Evolutionary conservation across 1,140 invertebrate species (phyloP).

Genomic region (Andrena cerasifolii): DNA sequence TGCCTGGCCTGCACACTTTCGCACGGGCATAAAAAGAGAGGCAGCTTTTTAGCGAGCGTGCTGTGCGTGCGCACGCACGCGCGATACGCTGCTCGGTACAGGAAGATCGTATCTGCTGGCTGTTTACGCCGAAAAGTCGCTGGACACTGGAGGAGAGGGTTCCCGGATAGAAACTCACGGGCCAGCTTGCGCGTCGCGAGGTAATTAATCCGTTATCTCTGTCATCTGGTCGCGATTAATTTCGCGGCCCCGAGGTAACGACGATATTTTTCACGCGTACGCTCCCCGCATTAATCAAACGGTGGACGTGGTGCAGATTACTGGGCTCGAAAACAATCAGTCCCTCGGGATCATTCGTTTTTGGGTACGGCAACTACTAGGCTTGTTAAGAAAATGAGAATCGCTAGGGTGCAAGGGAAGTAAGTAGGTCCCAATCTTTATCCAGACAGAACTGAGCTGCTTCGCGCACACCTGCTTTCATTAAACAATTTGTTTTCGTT

Average conservation of each 20-base stretch:
- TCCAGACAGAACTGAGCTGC: no score
- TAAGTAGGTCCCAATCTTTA: no score
- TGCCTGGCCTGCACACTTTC: constrained; percentile 16
- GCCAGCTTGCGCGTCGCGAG: constrained; percentile 32
- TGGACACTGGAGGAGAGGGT: constrained; percentile 28
- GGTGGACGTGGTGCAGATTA: background rate
- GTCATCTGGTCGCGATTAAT: constrained; percentile 71
- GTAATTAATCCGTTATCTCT: constrained; percentile 74
- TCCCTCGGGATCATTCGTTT: background rate
- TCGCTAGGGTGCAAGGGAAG: no score
- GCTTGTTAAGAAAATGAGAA: background rate
- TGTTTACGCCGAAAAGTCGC: constrained; percentile 41
- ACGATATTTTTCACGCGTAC: constrained; percentile 43
- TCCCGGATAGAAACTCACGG: background rate
- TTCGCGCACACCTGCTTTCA: no score
- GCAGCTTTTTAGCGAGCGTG: background rate
- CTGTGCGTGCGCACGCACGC: background rate
- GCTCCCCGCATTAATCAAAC: constrained; percentile 54
- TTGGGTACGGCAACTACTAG: background rate
- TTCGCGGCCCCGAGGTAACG: constrained; percentile 67
- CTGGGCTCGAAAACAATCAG: constrained; percentile 17
- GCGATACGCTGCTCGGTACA: constrained; percentile 17
- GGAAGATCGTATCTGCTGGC: constrained; percentile 46
- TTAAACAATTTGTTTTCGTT: no score
- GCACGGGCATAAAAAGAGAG: constrained; percentile 8